phyloP scores from a whole-genome alignment of 2,113 vertebrate species.

The Cyprinus carpio region DNA sequence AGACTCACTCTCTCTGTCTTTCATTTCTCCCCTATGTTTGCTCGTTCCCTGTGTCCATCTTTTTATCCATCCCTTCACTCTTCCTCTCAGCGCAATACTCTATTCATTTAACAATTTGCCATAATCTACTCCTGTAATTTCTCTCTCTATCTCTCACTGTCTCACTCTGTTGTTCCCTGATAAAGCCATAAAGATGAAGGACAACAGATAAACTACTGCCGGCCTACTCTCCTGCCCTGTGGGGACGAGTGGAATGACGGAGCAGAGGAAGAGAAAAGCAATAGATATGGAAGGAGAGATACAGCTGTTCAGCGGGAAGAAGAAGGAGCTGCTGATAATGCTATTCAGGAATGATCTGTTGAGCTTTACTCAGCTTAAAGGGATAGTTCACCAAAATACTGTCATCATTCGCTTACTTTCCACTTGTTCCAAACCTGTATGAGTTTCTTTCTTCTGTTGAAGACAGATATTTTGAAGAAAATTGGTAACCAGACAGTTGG shows the following conservation, averaged over 20 bases:
- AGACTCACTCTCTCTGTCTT: not conserved
- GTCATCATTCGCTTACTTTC: not conserved
- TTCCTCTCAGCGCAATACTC: slow-evolving; percentile 29
- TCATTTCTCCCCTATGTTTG: slow-evolving; percentile 1
- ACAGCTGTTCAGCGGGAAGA: not conserved
- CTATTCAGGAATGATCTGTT: slow-evolving; percentile 19
- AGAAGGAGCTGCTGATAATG: not conserved
- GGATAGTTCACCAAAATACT: not conserved
- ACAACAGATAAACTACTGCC: slow-evolving; percentile 31
- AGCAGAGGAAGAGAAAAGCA: not conserved
- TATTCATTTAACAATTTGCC: slow-evolving; percentile 50
- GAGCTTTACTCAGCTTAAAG: slow-evolving; percentile 5
- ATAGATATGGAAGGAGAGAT: not conserved
- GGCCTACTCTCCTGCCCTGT: slow-evolving; percentile 31
- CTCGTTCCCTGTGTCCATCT: not conserved
- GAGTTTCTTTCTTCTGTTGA: too few relatives aligned
- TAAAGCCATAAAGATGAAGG: slow-evolving; percentile 29
- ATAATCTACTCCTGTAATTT: slow-evolving; percentile 34
- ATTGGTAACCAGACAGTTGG: too few relatives aligned
- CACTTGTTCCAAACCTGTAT: too few relatives aligned
- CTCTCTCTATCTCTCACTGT: slow-evolving; percentile 19
- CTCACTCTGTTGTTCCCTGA: slow-evolving; percentile 22
- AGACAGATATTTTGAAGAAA: too few relatives aligned
- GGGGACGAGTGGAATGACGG: not conserved
- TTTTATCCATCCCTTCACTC: slow-evolving; percentile 5